phyloP scores from a whole-genome alignment of 2,888 invertebrate genomes.

The Sclerodermus sp. region DNA sequence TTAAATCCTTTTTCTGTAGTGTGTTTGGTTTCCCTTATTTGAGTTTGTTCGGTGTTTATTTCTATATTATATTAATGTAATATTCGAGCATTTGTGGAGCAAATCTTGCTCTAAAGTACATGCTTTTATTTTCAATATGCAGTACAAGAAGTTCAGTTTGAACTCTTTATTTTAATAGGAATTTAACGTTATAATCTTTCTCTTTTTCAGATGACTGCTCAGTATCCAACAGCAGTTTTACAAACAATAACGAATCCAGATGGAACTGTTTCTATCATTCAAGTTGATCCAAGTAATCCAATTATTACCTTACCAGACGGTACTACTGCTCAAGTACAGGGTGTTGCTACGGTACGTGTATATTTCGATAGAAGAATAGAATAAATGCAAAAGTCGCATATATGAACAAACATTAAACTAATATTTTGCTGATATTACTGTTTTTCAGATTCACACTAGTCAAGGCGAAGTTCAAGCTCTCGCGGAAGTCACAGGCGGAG shows the following conservation, averaged over 20 bases:
- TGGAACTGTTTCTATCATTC: conserved; percentile 93
- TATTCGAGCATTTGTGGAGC: no score
- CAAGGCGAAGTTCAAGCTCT: conserved; percentile 70
- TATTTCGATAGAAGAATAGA: conserved; percentile 15
- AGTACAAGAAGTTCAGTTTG: background rate
- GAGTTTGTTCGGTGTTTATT: conserved; percentile 45
- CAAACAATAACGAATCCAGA: conserved; percentile 97
- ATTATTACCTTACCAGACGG: conserved; percentile 95
- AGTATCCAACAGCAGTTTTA: conserved; percentile 86
- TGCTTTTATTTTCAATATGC: background rate
- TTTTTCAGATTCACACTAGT: conserved; percentile 58
- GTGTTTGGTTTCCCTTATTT: conserved; percentile 56
- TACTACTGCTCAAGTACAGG: conserved; percentile 91
- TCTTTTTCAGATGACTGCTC: conserved; percentile 61
- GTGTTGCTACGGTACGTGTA: conserved; percentile 66
- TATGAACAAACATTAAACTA: background rate
- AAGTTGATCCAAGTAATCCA: conserved; percentile 90
- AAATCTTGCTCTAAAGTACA: background rate
- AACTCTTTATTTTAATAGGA: background rate
- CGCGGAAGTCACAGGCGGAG: conserved; percentile 69
- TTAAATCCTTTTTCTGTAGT: conserved; percentile 25
- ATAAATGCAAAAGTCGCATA: conserved; percentile 48
- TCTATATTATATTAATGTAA: conserved; percentile 5
- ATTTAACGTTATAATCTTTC: background rate
- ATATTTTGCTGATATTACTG: background rate